Percentiles rank a stretch among this genome's conserved stretches.
Evolutionary conservation across 1,140 invertebrate species (phyloP).

Genomic region (Neodiprion virginianus): DNA sequence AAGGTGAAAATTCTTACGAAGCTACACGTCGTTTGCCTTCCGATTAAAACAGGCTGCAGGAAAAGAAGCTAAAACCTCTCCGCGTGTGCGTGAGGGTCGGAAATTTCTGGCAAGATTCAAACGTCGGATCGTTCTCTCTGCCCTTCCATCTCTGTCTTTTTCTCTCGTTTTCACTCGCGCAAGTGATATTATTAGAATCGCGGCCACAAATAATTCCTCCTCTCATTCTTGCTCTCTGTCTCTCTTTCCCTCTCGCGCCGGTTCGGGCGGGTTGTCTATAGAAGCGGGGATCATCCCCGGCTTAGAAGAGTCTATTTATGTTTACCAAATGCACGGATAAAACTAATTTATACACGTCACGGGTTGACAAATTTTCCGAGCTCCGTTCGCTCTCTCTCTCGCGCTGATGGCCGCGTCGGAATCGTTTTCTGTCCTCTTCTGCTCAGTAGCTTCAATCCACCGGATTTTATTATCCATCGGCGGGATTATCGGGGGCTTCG

Average conservation of each 20-base stretch:
- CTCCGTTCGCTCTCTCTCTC: neutral
- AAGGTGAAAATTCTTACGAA: neutral
- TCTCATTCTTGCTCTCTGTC: neutral
- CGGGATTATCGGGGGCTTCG: neutral
- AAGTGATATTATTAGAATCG: slow-evolving; percentile 37
- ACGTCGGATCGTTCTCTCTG: too few relatives aligned
- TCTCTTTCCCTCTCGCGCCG: slow-evolving; percentile 8
- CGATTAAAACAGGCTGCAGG: too few relatives aligned
- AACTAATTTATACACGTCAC: slow-evolving; percentile 15
- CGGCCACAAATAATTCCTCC: slow-evolving; percentile 25
- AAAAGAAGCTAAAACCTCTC: too few relatives aligned
- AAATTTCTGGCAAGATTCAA: too few relatives aligned
- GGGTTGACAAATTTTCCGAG: neutral
- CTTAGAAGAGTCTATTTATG: slow-evolving; percentile 17
- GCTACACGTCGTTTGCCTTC: neutral
- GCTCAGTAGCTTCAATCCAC: neutral
- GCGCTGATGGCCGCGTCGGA: neutral
- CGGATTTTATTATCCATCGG: slow-evolving; percentile 2
- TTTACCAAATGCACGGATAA: slow-evolving; percentile 18
- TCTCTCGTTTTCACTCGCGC: neutral
- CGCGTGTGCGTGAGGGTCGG: too few relatives aligned
- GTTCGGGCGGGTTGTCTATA: too few relatives aligned
- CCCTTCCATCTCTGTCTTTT: too few relatives aligned
- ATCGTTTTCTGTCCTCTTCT: neutral
- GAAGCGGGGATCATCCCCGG: slow-evolving; percentile 14